phyloP scores from a whole-genome alignment of 2,888 invertebrate species.

The Cantharis rustica region DNA sequence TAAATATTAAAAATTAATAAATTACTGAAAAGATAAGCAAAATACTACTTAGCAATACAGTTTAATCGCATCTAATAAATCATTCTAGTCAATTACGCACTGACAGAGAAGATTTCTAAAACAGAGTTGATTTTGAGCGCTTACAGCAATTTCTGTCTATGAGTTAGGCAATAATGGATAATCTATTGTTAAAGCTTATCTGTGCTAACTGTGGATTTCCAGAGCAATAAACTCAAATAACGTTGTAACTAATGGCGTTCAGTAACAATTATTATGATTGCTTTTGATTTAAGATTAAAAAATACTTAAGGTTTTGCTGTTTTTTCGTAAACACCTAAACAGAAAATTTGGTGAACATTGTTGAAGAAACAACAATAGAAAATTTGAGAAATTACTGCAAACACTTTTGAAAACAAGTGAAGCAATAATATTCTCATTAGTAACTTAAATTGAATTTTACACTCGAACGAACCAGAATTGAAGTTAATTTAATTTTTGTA shows the following conservation, averaged over 20 bases:
- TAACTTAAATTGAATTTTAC: constrained; percentile 16
- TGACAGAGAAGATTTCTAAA: constrained; percentile 12
- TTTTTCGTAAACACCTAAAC: not conserved
- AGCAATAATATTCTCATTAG: constrained; percentile 12
- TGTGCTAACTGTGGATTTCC: constrained; percentile 16
- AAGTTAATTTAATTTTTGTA: constrained; percentile 12
- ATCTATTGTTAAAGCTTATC: constrained; percentile 18
- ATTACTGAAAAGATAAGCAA: constrained; percentile 3
- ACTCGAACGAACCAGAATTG: constrained; percentile 11
- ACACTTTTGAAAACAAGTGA: constrained; percentile 8
- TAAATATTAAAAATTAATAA: constrained; percentile 3
- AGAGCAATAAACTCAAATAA: constrained; percentile 14
- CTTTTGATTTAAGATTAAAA: not conserved
- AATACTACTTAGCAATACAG: constrained; percentile 8
- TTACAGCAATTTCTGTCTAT: constrained; percentile 13
- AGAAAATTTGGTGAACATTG: not conserved
- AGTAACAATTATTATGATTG: not conserved
- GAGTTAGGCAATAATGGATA: constrained; percentile 17
- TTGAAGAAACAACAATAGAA: not conserved
- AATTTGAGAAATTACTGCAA: constrained; percentile 1
- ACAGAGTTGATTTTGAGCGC: constrained; percentile 10
- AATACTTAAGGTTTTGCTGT: not conserved
- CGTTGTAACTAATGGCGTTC: constrained; percentile 10
- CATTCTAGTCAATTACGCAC: constrained; percentile 14
- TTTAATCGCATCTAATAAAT: constrained; percentile 11